Evolutionary conservation across 2,888 invertebrate genomes (phyloP).

Genomic region (Hemaris fuciformis): DNA sequence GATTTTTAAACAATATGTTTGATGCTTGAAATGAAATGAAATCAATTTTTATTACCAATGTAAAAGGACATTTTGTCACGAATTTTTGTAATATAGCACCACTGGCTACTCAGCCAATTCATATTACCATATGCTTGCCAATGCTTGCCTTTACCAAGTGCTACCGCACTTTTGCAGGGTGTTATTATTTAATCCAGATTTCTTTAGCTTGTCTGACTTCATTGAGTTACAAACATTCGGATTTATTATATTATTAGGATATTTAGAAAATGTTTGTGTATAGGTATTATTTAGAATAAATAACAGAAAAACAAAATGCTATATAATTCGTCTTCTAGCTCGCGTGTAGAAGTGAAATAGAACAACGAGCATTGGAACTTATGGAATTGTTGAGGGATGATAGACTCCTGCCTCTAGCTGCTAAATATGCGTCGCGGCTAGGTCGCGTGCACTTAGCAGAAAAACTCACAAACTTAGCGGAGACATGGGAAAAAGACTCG

Average conservation of each 20-base stretch:
- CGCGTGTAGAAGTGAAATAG: slow-evolving; percentile 91
- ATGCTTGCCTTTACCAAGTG: too few species aligned
- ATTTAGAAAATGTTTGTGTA: background rate
- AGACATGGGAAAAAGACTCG: slow-evolving; percentile 58
- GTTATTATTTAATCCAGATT: too few species aligned
- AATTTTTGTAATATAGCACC: too few species aligned
- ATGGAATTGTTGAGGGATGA: slow-evolving; percentile 90
- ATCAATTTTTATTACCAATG: background rate
- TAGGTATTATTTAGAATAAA: background rate
- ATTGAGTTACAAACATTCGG: too few species aligned
- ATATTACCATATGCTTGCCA: too few species aligned
- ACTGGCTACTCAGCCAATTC: too few species aligned
- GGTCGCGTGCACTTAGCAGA: slow-evolving; percentile 90
- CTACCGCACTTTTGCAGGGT: too few species aligned
- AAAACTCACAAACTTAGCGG: slow-evolving; percentile 84
- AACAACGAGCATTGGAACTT: slow-evolving; percentile 92
- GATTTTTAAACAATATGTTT: too few species aligned
- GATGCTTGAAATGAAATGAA: too few species aligned
- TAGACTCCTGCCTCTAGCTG: slow-evolving; percentile 89
- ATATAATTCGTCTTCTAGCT: slow-evolving; percentile 76
- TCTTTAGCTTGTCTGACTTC: too few species aligned
- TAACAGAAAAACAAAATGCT: background rate
- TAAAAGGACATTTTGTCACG: background rate
- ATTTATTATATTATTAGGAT: too few species aligned
- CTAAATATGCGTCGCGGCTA: slow-evolving; percentile 92